phyloP scores from a whole-genome alignment of 2,888 invertebrate species.

The Agelastica alni region DNA sequence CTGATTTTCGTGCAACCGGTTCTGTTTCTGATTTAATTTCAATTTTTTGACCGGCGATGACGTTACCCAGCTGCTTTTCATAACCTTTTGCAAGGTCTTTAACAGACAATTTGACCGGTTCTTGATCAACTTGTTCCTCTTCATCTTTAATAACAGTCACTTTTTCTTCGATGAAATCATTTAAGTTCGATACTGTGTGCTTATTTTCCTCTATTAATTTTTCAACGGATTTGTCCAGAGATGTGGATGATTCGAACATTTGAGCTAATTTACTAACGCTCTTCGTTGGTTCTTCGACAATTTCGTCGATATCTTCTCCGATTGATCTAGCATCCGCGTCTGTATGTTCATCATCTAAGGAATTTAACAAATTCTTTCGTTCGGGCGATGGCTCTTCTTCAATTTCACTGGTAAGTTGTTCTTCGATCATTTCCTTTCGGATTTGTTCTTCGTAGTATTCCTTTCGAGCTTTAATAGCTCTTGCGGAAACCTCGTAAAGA shows the following conservation, averaged over 20 bases:
- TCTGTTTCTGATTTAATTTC: slow-evolving; percentile 27
- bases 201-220: no score
- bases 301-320: slow-evolving; percentile 34
- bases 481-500: slow-evolving; percentile 60
- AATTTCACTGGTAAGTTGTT: slow-evolving; percentile 57
- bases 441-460: slow-evolving; percentile 66
- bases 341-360: slow-evolving; percentile 39
- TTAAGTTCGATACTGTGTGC: slow-evolving; percentile 35
- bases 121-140: slow-evolving; percentile 20
- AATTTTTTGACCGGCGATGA: slow-evolving; percentile 38
- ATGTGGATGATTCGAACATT: slow-evolving; percentile 25
- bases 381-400: slow-evolving; percentile 59
- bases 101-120: slow-evolving; percentile 38
- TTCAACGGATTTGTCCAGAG: slow-evolving; percentile 11
- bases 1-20: slow-evolving; percentile 23
- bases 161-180: slow-evolving; percentile 37
- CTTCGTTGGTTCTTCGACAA: slow-evolving; percentile 31
- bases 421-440: slow-evolving; percentile 63
- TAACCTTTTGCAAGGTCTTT: slow-evolving; percentile 44
- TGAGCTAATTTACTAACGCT: slow-evolving; percentile 24
- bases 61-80: slow-evolving; percentile 41
- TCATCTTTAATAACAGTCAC: slow-evolving; percentile 7
- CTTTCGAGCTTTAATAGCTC: slow-evolving; percentile 61
- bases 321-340: slow-evolving; percentile 34
- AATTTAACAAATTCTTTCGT: slow-evolving; percentile 52